Conservation (phyloP, 2,888 invertebrate species). For the Dichetophora obliterata region DNA sequence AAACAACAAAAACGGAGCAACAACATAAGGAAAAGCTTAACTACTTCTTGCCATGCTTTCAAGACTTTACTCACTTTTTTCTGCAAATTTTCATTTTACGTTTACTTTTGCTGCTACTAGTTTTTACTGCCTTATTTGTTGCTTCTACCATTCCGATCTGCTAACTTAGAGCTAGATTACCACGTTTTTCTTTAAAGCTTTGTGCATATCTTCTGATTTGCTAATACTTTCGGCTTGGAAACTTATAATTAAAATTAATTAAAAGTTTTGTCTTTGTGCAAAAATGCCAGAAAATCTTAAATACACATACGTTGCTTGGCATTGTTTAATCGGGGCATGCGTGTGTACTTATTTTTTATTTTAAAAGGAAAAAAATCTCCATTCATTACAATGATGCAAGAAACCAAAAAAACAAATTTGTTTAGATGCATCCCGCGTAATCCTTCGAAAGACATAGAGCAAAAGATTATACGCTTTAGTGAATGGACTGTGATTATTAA, state of each 20-base stretch:
- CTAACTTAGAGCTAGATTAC: neutral
- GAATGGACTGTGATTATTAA: too few species aligned
- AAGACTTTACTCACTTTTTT: neutral
- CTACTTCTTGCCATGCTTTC: neutral
- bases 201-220: conserved; percentile 1
- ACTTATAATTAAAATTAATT: conserved; percentile 37
- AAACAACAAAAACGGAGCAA: neutral
- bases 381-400: too few species aligned
- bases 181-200: neutral
- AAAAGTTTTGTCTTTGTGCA: conserved; percentile 21
- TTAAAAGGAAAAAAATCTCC: too few species aligned
- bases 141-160: neutral
- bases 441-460: too few species aligned
- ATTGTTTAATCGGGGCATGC: too few species aligned
- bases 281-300: too few species aligned
- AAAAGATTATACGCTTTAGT: too few species aligned
- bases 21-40: neutral
- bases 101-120: neutral
- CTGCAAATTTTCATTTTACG: neutral
- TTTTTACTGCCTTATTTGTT: neutral
- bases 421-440: too few species aligned
- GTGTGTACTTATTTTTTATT: too few species aligned
- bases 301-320: too few species aligned
- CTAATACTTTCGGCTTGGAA: conserved; percentile 4
- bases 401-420: too few species aligned